Conservation (phyloP, 2,797 vertebrate genomes). For the Diplodus sargus region DNA sequence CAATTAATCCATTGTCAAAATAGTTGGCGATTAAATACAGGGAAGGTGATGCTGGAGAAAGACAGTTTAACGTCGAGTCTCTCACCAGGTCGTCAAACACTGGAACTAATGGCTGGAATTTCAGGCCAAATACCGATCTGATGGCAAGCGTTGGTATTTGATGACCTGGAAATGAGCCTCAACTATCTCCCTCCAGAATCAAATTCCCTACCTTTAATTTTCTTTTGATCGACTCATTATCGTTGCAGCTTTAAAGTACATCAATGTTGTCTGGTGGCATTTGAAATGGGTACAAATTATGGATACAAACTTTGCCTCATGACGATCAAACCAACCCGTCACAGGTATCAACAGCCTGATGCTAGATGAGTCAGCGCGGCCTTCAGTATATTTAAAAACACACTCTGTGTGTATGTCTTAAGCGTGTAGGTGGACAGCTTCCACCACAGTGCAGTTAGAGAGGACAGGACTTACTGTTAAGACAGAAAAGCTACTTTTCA, state of each 20-base stretch:
- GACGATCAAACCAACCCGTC: slow-evolving; percentile 20
- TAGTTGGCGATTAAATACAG: too few relatives aligned
- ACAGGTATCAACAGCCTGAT: slow-evolving; percentile 13
- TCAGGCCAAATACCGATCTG: too few relatives aligned
- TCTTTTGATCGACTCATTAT: too few relatives aligned
- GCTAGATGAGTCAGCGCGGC: slow-evolving; percentile 28
- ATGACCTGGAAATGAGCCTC: too few relatives aligned
- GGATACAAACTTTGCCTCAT: neutral
- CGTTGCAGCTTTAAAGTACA: neutral
- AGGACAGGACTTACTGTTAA: slow-evolving; percentile 78
- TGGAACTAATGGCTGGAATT: too few relatives aligned
- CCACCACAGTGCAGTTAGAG: slow-evolving; percentile 60
- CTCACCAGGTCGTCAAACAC: too few relatives aligned
- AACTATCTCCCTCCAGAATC: too few relatives aligned
- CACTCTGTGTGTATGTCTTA: slow-evolving; percentile 8
- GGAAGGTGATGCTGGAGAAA: too few relatives aligned
- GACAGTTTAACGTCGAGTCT: too few relatives aligned
- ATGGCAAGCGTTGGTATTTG: too few relatives aligned
- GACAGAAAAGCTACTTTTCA: slow-evolving; percentile 73
- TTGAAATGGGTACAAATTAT: neutral
- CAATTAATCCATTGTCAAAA: too few relatives aligned
- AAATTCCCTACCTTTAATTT: too few relatives aligned
- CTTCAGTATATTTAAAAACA: slow-evolving; percentile 23
- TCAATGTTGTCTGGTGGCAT: slow-evolving; percentile 10
- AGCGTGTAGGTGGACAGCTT: slow-evolving; percentile 51